phyloP scores from a whole-genome alignment of 2,888 invertebrate species.

The Volucella zonaria region DNA sequence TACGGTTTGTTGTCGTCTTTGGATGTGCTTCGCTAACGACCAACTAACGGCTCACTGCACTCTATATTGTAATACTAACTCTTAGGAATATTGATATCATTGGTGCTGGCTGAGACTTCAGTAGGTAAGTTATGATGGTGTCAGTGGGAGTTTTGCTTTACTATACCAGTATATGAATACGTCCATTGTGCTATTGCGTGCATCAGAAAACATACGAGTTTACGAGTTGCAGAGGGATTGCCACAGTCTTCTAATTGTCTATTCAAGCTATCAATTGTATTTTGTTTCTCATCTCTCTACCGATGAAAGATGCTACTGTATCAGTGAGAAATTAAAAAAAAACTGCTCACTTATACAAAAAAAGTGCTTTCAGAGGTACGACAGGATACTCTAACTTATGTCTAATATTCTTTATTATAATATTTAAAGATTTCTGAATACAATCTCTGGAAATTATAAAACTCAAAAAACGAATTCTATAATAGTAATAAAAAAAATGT shows the following conservation, averaged over 20 bases:
- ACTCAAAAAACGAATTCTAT: no score
- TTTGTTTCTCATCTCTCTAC: conserved; percentile 26
- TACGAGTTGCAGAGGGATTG: background rate
- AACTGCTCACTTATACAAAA: no score
- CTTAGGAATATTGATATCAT: conserved; percentile 49
- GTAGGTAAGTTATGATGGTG: conserved; percentile 15
- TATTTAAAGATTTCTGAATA: no score
- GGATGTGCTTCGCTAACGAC: conserved; percentile 48
- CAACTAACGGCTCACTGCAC: conserved; percentile 59
- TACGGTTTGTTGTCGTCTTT: conserved; percentile 69
- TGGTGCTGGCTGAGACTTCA: conserved; percentile 13
- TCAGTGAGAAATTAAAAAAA: no score
- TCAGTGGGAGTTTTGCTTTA: conserved; percentile 37
- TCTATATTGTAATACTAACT: conserved; percentile 41
- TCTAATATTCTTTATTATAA: no score
- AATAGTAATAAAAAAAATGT: no score
- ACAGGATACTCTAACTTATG: no score
- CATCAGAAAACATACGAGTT: background rate
- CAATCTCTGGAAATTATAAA: no score
- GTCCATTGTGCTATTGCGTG: conserved; percentile 37
- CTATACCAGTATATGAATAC: no score
- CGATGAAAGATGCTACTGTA: background rate
- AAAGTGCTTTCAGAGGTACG: no score
- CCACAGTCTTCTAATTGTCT: conserved; percentile 35
- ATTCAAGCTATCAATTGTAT: no score